A percentile compares a stretch with the other conserved stretches of the same genome.
Conservation (phyloP, 2,888 invertebrate genomes). For the Steinernema scapterisci region DNA sequence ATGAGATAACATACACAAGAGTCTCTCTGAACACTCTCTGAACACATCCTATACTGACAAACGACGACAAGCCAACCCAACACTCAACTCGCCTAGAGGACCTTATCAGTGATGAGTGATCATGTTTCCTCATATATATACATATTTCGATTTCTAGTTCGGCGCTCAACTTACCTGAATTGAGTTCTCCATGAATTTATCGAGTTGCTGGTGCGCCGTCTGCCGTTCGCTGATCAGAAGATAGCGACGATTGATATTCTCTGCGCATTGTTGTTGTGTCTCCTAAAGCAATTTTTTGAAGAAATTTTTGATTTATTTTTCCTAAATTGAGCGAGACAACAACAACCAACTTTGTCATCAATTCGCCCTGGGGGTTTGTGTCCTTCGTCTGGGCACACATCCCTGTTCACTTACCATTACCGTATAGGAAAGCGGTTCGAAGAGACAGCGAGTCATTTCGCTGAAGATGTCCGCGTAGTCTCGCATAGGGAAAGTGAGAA, state of each 20-base stretch:
- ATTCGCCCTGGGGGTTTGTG: too few species aligned
- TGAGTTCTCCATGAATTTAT: not conserved
- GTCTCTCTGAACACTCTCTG: too few species aligned
- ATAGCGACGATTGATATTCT: conserved; percentile 41
- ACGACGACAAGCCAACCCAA: too few species aligned
- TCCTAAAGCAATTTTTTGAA: conserved; percentile 39
- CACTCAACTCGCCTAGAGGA: too few species aligned
- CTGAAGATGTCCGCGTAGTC: conserved; percentile 58
- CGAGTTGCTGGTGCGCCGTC: not conserved
- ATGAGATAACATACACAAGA: too few species aligned
- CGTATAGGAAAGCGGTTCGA: conserved; percentile 49
- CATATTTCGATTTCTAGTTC: too few species aligned
- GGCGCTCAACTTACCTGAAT: conserved; percentile 27
- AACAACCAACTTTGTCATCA: too few species aligned
- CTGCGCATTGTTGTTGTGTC: conserved; percentile 52
- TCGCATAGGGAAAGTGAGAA: conserved; percentile 40
- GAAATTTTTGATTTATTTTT: too few species aligned
- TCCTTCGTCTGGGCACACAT: not conserved
- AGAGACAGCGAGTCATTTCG: conserved; percentile 48
- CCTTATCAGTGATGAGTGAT: too few species aligned
- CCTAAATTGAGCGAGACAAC: too few species aligned
- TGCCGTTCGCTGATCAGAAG: conserved; percentile 17
- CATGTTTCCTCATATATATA: too few species aligned
- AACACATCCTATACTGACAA: too few species aligned
- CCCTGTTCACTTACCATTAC: conserved; percentile 42